Conservation (phyloP, 2,888 invertebrate genomes). For the Frankliniella intonsa region DNA sequence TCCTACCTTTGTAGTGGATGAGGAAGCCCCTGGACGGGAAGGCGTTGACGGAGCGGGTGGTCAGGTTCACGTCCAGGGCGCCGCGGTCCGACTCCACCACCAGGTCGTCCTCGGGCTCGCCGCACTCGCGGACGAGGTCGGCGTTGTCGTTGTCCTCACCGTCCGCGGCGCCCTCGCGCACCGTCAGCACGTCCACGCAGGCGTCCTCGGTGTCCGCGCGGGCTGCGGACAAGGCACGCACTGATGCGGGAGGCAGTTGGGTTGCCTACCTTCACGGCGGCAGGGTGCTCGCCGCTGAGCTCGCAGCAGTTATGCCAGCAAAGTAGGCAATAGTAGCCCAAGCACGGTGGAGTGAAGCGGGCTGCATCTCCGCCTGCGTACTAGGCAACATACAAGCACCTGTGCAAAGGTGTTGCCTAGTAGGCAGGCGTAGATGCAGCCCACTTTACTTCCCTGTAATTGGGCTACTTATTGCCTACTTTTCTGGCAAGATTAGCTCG, state of each 20-base stretch:
- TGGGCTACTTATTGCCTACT: too few species aligned
- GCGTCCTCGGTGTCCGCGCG: constrained; percentile 46
- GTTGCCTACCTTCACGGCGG: too few species aligned
- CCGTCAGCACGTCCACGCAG: constrained; percentile 53
- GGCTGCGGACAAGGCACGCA: constrained; percentile 3
- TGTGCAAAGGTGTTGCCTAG: too few species aligned
- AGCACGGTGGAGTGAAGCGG: too few species aligned
- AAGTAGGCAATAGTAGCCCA: too few species aligned
- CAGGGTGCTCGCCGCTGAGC: too few species aligned
- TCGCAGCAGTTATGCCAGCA: too few species aligned
- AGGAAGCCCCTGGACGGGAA: constrained; percentile 61
- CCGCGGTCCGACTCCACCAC: constrained; percentile 51
- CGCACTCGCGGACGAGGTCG: constrained; percentile 52
- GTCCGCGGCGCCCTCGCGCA: constrained; percentile 47
- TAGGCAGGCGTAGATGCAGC: too few species aligned
- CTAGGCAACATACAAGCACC: too few species aligned
- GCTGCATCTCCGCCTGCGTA: too few species aligned
- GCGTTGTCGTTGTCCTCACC: constrained; percentile 40
- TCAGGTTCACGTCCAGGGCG: constrained; percentile 48
- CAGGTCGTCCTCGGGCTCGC: constrained; percentile 53
- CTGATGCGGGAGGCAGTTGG: neutral
- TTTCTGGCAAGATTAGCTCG: too few species aligned
- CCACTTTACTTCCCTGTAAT: too few species aligned
- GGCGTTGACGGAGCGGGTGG: constrained; percentile 50
- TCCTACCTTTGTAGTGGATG: constrained; percentile 61